Percentiles rank a stretch among this genome's conserved stretches.
Conservation (phyloP, 1,140 invertebrate species). For the Drosophila aff. region DNA sequence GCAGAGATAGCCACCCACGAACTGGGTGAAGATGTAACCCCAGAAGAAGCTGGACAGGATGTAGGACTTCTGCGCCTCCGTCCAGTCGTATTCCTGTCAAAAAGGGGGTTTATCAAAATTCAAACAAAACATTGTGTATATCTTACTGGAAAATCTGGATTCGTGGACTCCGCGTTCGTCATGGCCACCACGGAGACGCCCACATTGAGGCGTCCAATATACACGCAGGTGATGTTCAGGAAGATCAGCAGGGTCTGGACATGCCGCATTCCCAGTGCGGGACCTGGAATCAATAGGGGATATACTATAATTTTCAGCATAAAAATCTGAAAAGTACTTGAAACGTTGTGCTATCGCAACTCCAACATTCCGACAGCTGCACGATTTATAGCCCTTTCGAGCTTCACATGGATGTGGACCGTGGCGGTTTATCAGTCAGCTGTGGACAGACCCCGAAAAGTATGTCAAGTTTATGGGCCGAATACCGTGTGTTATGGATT, state of each 20-base stretch:
- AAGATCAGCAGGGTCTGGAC: conserved; percentile 69
- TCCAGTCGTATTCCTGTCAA: conserved; percentile 86
- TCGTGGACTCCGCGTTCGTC: conserved; percentile 69
- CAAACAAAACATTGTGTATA: no score
- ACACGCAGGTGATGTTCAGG: conserved; percentile 53
- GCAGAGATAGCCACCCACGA: conserved; percentile 89
- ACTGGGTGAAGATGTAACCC: conserved; percentile 86
- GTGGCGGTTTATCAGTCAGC: conserved; percentile 10
- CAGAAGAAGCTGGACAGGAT: conserved; percentile 89
- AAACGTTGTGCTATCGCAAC: conserved; percentile 6
- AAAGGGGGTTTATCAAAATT: not conserved
- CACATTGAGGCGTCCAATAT: conserved; percentile 68
- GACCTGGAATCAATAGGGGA: conserved; percentile 39
- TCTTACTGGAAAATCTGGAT: conserved; percentile 86
- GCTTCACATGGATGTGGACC: not conserved
- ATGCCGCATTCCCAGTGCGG: conserved; percentile 64
- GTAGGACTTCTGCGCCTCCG: conserved; percentile 85
- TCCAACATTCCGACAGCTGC: not conserved
- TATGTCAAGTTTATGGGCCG: conserved; percentile 15
- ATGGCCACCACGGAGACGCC: conserved; percentile 72
- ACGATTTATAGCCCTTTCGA: conserved; percentile 16
- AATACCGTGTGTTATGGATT: conserved; percentile 1
- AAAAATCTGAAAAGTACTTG: conserved; percentile 15
- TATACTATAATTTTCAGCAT: not conserved
- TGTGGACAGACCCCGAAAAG: conserved; percentile 12